A percentile compares a stretch with the other conserved stretches of the same genome.
Evolutionary conservation across 2,113 vertebrate genomes (phyloP).

Genomic region (Laticauda laticaudata): DNA sequence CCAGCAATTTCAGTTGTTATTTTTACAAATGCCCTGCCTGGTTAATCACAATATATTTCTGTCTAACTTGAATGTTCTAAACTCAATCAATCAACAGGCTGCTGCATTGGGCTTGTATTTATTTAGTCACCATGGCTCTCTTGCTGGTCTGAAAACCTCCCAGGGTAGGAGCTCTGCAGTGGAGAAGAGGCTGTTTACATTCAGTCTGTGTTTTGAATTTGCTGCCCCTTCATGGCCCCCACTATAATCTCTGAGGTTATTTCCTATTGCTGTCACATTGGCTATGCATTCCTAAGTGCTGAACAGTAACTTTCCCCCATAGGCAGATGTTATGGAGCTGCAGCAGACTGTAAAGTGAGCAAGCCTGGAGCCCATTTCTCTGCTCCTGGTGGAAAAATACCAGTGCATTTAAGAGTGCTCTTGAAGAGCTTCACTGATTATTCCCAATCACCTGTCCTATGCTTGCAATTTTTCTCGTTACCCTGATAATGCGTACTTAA

Average conservation of each 20-base stretch:
- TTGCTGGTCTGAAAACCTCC: slow-evolving; percentile 10
- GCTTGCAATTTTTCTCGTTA: not conserved
- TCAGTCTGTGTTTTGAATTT: slow-evolving; percentile 49
- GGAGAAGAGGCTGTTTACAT: slow-evolving; percentile 34
- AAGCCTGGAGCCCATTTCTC: slow-evolving; percentile 16
- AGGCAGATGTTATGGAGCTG: slow-evolving; percentile 54
- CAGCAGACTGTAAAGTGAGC: slow-evolving; percentile 19
- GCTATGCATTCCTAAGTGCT: slow-evolving; percentile 68
- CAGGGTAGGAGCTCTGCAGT: not conserved
- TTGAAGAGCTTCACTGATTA: slow-evolving; percentile 15
- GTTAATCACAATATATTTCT: not conserved
- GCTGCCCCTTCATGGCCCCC: slow-evolving; percentile 37
- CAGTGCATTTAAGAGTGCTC: not conserved
- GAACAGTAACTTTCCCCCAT: slow-evolving; percentile 64
- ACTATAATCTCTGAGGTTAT: slow-evolving; percentile 46
- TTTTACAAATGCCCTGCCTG: not conserved
- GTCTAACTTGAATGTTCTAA: not conserved
- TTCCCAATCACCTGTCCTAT: not conserved
- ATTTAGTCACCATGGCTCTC: not conserved
- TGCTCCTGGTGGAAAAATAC: slow-evolving; percentile 22
- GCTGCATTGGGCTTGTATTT: not conserved
- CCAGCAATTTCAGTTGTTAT: not conserved
- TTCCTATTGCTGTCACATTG: slow-evolving; percentile 55
- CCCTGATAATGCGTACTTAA: not conserved
- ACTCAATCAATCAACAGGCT: not conserved